Conservation (phyloP, 1,140 invertebrate species). For the Nomia melanderi region DNA sequence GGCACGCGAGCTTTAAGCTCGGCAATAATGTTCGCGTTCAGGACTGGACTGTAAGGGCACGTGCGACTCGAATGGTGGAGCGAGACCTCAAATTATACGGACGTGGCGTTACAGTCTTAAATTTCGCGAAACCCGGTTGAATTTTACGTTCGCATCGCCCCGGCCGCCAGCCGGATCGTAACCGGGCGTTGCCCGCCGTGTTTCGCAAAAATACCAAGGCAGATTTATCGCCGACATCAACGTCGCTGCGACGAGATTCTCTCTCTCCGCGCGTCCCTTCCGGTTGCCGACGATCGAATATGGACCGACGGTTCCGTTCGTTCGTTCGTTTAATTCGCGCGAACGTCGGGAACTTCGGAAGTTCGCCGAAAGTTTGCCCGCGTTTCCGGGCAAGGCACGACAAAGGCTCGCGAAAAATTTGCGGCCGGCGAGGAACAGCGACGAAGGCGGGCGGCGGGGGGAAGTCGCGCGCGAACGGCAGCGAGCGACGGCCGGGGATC, state of each 20-base stretch:
- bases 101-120: constrained; percentile 50
- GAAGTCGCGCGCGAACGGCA: background rate
- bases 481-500: background rate
- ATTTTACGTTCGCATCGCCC: constrained; percentile 45
- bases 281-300: too few relatives aligned
- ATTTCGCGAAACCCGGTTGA: constrained; percentile 46
- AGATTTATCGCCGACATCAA: too few relatives aligned
- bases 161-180: background rate
- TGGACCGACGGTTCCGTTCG: background rate
- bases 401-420: too few relatives aligned
- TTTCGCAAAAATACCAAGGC: background rate
- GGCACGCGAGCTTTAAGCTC: constrained; percentile 64
- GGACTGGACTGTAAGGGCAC: constrained; percentile 47
- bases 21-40: constrained; percentile 58
- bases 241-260: too few relatives aligned
- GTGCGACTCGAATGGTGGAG: constrained; percentile 53
- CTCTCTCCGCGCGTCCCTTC: too few relatives aligned
- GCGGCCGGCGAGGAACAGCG: too few relatives aligned
- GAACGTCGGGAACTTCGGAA: background rate
- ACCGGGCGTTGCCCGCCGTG: too few relatives aligned
- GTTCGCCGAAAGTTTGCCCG: background rate
- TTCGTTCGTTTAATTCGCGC: background rate
- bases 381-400: too few relatives aligned
- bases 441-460: too few relatives aligned
- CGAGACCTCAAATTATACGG: constrained; percentile 59